A percentile compares a stretch with the other conserved stretches of the same genome.
Evolutionary conservation across 2,888 invertebrate genomes (phyloP).

Genomic region (Hypselothyrea guttata): DNA sequence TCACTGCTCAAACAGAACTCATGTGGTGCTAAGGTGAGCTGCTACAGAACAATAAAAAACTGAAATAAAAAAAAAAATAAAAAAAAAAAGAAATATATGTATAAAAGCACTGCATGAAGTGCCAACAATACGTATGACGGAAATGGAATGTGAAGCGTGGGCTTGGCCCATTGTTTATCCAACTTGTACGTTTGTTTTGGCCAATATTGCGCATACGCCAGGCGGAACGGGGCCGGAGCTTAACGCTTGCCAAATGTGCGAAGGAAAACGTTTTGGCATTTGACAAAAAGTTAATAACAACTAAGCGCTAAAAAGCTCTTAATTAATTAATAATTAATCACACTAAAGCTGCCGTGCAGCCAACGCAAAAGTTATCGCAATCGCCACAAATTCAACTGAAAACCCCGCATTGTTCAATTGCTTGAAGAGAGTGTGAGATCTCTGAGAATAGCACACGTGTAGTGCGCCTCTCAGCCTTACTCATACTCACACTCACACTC

Average conservation of each 20-base stretch:
- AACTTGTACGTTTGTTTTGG: conserved; percentile 6
- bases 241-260: conserved; percentile 31
- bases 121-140: conserved; percentile 20
- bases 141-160: conserved; percentile 36
- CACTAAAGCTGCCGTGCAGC: conserved; percentile 42
- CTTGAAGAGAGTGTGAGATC: conserved; percentile 17
- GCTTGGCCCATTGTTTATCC: conserved; percentile 21
- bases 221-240: conserved; percentile 11
- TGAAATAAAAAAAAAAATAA: neutral
- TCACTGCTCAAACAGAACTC: too few species aligned
- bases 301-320: conserved; percentile 64
- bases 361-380: conserved; percentile 34
- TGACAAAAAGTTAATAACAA: conserved; percentile 18
- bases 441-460: conserved; percentile 4
- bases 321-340: conserved; percentile 75
- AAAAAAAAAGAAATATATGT: conserved; percentile 23
- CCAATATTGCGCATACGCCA: conserved; percentile 47
- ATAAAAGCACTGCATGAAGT: conserved; percentile 28
- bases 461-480: conserved; percentile 3
- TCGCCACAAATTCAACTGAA: conserved; percentile 27
- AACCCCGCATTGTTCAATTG: conserved; percentile 9
- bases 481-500: conserved; percentile 1
- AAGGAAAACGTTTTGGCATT: conserved; percentile 8
- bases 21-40: too few species aligned
- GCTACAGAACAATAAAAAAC: too few species aligned